Base-by-base conservation (phyloP, 2,888 invertebrate species). In the Andrena trimmerana region DNA sequence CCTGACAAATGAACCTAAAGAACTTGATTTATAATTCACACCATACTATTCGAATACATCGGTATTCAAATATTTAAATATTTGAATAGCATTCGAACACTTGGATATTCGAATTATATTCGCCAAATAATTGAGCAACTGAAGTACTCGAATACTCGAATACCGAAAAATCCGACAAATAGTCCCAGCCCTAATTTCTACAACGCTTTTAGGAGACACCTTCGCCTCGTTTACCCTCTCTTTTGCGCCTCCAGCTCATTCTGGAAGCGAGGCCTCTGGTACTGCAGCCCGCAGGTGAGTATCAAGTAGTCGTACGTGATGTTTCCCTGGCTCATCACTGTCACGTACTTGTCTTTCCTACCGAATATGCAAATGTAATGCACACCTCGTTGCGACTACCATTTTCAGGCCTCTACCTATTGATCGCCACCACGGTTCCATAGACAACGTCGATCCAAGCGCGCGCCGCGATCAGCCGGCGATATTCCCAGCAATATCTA, bases 361-460 rank as follows among this genome's bases (percentile, higher is more conserved):
- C 62, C 5, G 60, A 72, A 71, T n/a, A 8, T 7, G 6, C 0
- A 1, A 42, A 72, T 20, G 10, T 27, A 27, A 36, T n/a, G 20
- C 6, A 7, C 42, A 76, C 50, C 29, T 59, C n/a, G 24, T 20
- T 20, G 13, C n/a, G 2, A 20, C 16, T 52, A 3, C 20, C 13
- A 10, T 2, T n/a, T 2, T 2, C 24, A 7, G 42, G n/a, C n/a
- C 31, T 91, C 90, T 86, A 96, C 96, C 96, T 95, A 89, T 96
- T 94, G 81, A 96, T 96, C 10, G 91, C 92, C 0, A 95, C 94
- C 94, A 96, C 95, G 3, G 94, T 94, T 29, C 96, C 96, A 6
- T 95, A 92, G n/a, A 97, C 95, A 2, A 97, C 94, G 89, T 96
- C 97, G 0, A 97, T 94, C 94, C 96, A 97, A 69, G 95, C 95